These are phyloP conservation scores for Fabriciana adippe DNA, from an alignment of 2,888 invertebrate species.

Conservation along the genomic window DNA sequence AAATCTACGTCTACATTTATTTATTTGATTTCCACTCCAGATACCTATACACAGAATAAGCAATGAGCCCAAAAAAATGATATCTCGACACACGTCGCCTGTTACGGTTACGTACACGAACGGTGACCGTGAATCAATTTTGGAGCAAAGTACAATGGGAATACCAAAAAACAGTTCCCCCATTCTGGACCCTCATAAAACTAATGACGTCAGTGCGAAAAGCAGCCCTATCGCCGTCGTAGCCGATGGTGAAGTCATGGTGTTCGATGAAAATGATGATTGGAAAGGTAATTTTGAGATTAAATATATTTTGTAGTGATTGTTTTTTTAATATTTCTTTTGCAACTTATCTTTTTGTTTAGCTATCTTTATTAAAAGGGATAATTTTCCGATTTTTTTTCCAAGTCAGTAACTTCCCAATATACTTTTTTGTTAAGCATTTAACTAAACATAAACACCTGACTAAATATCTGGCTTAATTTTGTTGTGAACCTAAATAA, in stretches of 20 bases:
- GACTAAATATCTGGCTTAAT: too few species aligned
- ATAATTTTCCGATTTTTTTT: too few species aligned
- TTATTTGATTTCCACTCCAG: conserved; percentile 51
- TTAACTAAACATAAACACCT: too few species aligned
- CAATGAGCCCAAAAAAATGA: conserved; percentile 76
- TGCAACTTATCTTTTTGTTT: neutral
- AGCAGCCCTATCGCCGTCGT: conserved; percentile 84
- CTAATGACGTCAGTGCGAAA: conserved; percentile 68
- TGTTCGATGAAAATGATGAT: conserved; percentile 93
- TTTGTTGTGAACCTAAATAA: too few species aligned
- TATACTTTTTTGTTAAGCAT: too few species aligned
- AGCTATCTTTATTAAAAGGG: neutral
- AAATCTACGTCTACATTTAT: too few species aligned
- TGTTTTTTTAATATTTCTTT: neutral
- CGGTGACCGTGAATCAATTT: conserved; percentile 63
- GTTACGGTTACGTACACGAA: conserved; percentile 66
- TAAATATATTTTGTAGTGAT: neutral
- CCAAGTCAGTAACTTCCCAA: too few species aligned
- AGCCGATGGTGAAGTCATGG: conserved; percentile 90
- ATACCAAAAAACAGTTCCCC: conserved; percentile 78
- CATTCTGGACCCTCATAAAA: conserved; percentile 74
- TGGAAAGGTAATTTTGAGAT: conserved; percentile 85
- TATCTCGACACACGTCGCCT: conserved; percentile 76
- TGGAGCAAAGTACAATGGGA: conserved; percentile 64
- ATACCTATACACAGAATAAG: conserved; percentile 74